These are phyloP conservation scores for Mesembrinibis cayennensis DNA, from an alignment of 2,113 vertebrate genomes.

Conservation along the genomic window DNA sequence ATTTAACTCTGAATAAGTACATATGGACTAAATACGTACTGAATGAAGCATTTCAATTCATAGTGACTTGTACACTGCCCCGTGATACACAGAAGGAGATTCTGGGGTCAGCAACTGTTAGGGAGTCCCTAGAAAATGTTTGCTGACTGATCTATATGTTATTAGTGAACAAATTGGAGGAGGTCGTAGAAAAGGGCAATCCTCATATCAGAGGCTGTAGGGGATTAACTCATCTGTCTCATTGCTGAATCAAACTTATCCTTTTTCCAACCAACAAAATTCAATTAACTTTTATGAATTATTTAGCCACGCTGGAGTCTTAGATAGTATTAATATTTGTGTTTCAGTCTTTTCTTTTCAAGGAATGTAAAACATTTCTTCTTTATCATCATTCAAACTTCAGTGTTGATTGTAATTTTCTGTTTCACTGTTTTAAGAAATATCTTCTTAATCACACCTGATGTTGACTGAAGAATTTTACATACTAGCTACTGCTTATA, in stretches of 20 bases:
- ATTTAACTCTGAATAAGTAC: not conserved
- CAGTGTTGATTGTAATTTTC: not conserved
- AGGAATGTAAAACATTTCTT: not conserved
- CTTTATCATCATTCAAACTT: not conserved
- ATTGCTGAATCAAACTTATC: not conserved
- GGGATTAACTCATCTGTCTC: conserved; percentile 5
- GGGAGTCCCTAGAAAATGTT: not conserved
- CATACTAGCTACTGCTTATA: not conserved
- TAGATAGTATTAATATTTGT: conserved; percentile 37
- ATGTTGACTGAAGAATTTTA: not conserved
- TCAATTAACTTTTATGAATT: conserved; percentile 53
- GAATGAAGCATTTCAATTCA: not conserved
- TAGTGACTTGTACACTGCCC: not conserved
- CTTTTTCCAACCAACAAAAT: conserved; percentile 24
- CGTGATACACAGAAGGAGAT: not conserved
- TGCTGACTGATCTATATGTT: not conserved
- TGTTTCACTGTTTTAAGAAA: not conserved
- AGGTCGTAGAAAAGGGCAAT: not conserved
- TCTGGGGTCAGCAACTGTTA: not conserved
- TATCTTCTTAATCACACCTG: not conserved
- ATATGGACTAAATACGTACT: not conserved
- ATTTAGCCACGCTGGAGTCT: conserved; percentile 6
- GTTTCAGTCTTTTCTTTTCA: not conserved
- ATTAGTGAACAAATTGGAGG: not conserved
- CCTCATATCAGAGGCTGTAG: not conserved